A percentile compares a stretch with the other conserved stretches of the same genome.
phyloP scores from a whole-genome alignment of 92 coral and sea anemone genomes.

The Epizoanthus stellaris region DNA sequence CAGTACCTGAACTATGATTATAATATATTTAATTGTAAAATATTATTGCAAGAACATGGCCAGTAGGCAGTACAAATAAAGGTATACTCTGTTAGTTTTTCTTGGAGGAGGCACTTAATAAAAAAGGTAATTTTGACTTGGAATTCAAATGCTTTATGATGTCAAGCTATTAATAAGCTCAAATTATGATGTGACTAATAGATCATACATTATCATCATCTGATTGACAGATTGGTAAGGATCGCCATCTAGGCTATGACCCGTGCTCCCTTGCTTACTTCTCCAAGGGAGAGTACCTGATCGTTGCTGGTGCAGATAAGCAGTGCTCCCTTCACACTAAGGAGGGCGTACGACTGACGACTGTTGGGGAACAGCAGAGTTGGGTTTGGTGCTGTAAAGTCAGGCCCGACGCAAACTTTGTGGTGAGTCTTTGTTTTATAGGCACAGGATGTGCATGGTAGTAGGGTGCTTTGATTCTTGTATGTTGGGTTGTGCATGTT shows the following conservation, averaged over 20 bases:
- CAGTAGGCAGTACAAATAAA: too few relatives aligned
- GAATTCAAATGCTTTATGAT: neutral
- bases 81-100: too few relatives aligned
- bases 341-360: slow-evolving; percentile 89
- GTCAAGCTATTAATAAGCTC: neutral
- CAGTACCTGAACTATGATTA: too few relatives aligned
- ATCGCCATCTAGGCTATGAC: slow-evolving; percentile 94
- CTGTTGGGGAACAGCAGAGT: slow-evolving; percentile 95
- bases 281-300: slow-evolving; percentile 95
- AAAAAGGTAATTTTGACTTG: neutral
- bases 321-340: slow-evolving; percentile 97
- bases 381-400: slow-evolving; percentile 99
- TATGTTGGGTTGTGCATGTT: neutral
- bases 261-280: slow-evolving; percentile 91
- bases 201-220: neutral
- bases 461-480: too few relatives aligned
- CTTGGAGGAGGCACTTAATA: too few relatives aligned
- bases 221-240: slow-evolving; percentile 86
- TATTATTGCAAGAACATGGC: too few relatives aligned
- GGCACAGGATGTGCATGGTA: neutral
- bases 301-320: slow-evolving; percentile 92
- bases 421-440: slow-evolving; percentile 64
- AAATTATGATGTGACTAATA: too few relatives aligned
- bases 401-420: slow-evolving; percentile 95
- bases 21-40: too few relatives aligned